Evolutionary conservation across 2,888 invertebrate genomes (phyloP), one percentile per base, ranked within the genome.

Genomic region (Hermaeophaga mercurialis): DNA sequence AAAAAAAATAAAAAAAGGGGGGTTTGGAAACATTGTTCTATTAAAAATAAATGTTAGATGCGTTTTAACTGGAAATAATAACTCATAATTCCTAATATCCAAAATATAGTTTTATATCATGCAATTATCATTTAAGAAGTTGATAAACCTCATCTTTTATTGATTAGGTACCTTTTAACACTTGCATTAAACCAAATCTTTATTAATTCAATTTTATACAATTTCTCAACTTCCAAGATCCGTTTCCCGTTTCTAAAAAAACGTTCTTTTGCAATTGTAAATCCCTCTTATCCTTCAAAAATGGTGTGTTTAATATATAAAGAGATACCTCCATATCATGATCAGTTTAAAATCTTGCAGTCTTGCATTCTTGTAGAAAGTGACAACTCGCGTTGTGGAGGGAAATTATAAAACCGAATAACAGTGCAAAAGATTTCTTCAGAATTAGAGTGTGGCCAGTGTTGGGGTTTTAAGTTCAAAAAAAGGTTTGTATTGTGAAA

Each of bases 341-440:
- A 18, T 12, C 52, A 52, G 52, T 52, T 19, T 33, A 19, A 33
- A 6, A 52, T 52, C 52, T 52, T 38, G 17, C 19, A 43, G 34
- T 24, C 28, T 50, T 28, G 52, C 43, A 26, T 52, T 39, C n/a
- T 48, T 39, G 18, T 48, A 47, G 48, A 48, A 48, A 48, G 48
- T 48, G 38, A 18, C 15, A 45, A 33, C 12, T 18, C 26, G 12
- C 12, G 31, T 31, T 39, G 48, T 48, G 26, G 48, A 26, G 48
- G 48, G 48, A 48, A 48, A 15, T 17, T 48, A 48, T 48, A 48
- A 48, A 48, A 48, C 18, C 11, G 17, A 38, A 38, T 48, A n/a
- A 11, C 48, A 39, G 48, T 48, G 48, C 4, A 7, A 38, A 28
- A 48, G 17, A 48, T 5, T 38, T 38, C 38, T 48, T 48, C 17